These are phyloP conservation scores for Regulus satrapa DNA, from an alignment of 2,113 vertebrate genomes.

Conservation along the genomic window DNA sequence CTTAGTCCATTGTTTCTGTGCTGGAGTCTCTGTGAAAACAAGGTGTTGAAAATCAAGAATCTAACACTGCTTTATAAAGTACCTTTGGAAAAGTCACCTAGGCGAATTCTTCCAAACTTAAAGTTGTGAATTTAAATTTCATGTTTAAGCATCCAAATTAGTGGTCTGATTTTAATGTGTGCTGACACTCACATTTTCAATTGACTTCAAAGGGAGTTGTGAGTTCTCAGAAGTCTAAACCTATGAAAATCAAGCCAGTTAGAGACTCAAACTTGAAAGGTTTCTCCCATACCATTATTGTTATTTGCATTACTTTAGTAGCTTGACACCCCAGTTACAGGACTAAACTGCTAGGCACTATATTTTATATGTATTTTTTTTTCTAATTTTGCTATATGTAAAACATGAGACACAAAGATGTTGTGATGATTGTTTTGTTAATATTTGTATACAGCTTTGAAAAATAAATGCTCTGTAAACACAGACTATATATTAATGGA, in stretches of 20 bases:
- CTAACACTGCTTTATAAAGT: neutral
- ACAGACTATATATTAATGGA: neutral
- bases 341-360: neutral
- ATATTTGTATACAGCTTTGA: neutral
- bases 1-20: neutral
- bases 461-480: neutral
- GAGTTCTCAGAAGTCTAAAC: slow-evolving; percentile 61
- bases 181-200: slow-evolving; percentile 57
- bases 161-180: slow-evolving; percentile 62
- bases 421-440: neutral
- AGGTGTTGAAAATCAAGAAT: neutral
- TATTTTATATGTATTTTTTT: neutral
- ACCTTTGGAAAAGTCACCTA: neutral
- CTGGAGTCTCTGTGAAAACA: neutral
- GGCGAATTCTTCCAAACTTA: neutral
- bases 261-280: slow-evolving; percentile 59
- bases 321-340: neutral
- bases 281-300: slow-evolving; percentile 40
- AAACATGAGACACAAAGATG: neutral
- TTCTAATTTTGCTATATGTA: neutral
- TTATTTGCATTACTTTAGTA: slow-evolving; percentile 49
- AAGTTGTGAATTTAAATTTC: slow-evolving; percentile 18
- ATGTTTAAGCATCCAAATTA: slow-evolving; percentile 59
- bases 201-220: slow-evolving; percentile 44
- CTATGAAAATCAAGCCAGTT: slow-evolving; percentile 61